Evolutionary conservation across 2,113 vertebrate species (phyloP), one percentile per base, ranked within the genome.

Genomic region (Gambusia holbrooki): DNA sequence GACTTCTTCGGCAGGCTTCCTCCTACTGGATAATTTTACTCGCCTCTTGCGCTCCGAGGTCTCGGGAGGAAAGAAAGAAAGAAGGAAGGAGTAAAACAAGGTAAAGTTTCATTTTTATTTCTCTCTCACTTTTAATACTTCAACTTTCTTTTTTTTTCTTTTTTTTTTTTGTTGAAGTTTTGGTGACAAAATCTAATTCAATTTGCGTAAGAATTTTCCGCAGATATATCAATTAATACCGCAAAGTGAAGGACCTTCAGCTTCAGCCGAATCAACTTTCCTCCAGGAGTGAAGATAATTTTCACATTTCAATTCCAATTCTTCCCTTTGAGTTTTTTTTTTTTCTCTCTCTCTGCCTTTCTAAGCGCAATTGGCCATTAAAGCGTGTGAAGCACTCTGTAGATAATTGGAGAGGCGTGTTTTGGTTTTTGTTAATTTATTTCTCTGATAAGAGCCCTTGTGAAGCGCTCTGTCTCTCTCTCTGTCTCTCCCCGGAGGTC

Each of bases 371-470:
- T 70, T 75, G 68, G 64, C 79, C 83, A 80, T 90, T 90, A 88
- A 90, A 92, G 27, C 72, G 84, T 89, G 76, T 81, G 80, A 79
- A 88, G 71, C 89, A 87, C 84, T 92, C 84, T 73, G 90, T 30
- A 73, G 91, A 92, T 94, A 93, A 95, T 95, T 94, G 93, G 80
- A 91, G 92, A 94, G 92, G 92, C 87, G 91, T 91, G 89, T 93
- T 90, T 93, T 82, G 70, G 76, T 84, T 93, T 93, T 93, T 93
- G 89, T 93, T 93, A 85, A 94, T 94, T 91, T 93, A 87, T 93
- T 94, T 91, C 61, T 81, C 87, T 78, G 93, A 94, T 94, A 92
- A 95, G 92, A 84, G 84, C 80, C 60, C 85, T 88, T 79, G 77
- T 91, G 84, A 90, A 93, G 88, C 86, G 83, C 83, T 30, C 30